Conservation (phyloP, 2,888 invertebrate genomes). For the Lasioglossum zephyrum region DNA sequence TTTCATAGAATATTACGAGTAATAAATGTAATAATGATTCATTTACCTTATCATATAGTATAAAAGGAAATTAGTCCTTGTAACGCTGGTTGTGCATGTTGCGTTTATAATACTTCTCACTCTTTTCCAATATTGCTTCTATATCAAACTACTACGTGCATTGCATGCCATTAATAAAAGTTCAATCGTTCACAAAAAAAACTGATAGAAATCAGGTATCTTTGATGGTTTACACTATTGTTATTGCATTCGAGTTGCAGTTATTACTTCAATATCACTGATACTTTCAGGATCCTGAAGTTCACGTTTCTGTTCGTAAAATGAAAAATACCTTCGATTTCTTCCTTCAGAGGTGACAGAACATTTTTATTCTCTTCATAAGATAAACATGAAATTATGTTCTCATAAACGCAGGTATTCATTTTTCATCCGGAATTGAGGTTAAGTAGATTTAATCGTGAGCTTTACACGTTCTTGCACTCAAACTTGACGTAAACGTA, state of each 20-base stretch:
- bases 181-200: conserved; percentile 18
- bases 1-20: not conserved
- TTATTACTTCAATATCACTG: conserved; percentile 31
- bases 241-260: conserved; percentile 17
- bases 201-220: conserved; percentile 25
- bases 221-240: conserved; percentile 17
- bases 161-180: conserved; percentile 31
- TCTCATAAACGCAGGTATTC: conserved; percentile 50
- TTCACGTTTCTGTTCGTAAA: conserved; percentile 23
- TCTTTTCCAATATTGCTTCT: not conserved
- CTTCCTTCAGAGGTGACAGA: conserved; percentile 18
- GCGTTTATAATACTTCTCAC: conserved; percentile 11
- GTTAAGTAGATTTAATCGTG: conserved; percentile 55
- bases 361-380: conserved; percentile 27
- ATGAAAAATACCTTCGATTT: not conserved
- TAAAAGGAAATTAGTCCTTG: conserved; percentile 25
- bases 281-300: conserved; percentile 24
- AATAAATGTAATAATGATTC: not conserved
- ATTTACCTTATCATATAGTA: conserved; percentile 40
- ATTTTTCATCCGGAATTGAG: conserved; percentile 60
- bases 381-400: conserved; percentile 40
- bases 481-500: conserved; percentile 15
- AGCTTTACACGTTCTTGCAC: not conserved
- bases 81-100: conserved; percentile 39
- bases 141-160: conserved; percentile 11